Percentiles rank a stretch among this genome's conserved stretches.
These are phyloP conservation scores for Poeciliopsis infans DNA, from an alignment of 2,797 vertebrate species.

Conservation along the genomic window DNA sequence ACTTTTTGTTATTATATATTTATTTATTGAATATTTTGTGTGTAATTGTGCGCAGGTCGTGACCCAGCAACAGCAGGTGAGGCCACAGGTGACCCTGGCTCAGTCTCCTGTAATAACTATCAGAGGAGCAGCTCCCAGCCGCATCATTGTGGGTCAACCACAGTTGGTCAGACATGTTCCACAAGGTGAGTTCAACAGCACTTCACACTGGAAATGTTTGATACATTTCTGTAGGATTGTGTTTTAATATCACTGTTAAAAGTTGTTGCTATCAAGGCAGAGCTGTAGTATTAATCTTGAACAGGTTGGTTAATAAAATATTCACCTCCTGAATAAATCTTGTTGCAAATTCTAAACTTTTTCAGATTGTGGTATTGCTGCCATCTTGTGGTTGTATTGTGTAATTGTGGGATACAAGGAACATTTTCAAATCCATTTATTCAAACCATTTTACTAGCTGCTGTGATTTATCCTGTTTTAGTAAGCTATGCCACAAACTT, in stretches of 20 bases:
- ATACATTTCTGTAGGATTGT: too few species aligned
- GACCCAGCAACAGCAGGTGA: constrained; percentile 88
- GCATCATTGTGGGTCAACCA: constrained; percentile 87
- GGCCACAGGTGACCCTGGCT: constrained; percentile 88
- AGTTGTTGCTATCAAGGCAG: not conserved
- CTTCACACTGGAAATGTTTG: not conserved
- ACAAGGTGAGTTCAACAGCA: constrained; percentile 38
- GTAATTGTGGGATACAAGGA: not conserved
- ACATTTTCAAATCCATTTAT: not conserved
- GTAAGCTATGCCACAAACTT: not conserved
- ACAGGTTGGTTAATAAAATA: not conserved
- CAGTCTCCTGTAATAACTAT: constrained; percentile 89
- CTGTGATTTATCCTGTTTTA: not conserved
- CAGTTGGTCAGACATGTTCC: constrained; percentile 88
- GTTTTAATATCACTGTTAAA: not conserved
- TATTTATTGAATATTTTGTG: constrained; percentile 11
- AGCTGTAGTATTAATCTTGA: not conserved
- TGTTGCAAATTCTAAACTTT: not conserved
- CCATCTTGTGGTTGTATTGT: constrained; percentile 49
- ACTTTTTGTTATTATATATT: not conserved
- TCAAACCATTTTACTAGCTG: not conserved
- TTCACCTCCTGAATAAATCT: not conserved
- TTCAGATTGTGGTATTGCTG: constrained; percentile 19
- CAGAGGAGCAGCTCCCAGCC: constrained; percentile 84
- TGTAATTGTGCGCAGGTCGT: constrained; percentile 54